Conservation (phyloP, 2,888 invertebrate species). For the Nymphalis polychloros region DNA sequence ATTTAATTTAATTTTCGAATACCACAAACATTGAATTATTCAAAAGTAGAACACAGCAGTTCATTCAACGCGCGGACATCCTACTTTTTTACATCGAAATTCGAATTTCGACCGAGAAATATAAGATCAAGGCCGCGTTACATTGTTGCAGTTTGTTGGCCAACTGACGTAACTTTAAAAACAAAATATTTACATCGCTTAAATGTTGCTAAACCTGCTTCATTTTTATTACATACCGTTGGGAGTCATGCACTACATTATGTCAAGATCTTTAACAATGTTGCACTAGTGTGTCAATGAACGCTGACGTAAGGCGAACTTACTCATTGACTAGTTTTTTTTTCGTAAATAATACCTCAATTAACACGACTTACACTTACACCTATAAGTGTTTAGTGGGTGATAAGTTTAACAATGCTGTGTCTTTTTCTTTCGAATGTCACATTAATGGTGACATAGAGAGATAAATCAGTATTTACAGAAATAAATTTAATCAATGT, state of each 20-base stretch:
- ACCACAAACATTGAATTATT: neutral
- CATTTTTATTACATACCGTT: constrained; percentile 5
- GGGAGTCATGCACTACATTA: neutral
- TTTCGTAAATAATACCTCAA: neutral
- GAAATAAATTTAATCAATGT: too few relatives aligned
- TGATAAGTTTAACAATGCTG: too few relatives aligned
- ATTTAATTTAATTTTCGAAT: too few relatives aligned
- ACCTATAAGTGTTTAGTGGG: too few relatives aligned
- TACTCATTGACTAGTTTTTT: neutral
- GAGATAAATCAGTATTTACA: too few relatives aligned
- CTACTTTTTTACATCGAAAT: neutral
- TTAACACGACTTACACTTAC: too few relatives aligned
- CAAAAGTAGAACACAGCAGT: neutral
- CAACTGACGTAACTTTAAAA: constrained; percentile 7
- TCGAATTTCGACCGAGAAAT: constrained; percentile 5
- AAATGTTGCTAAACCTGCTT: constrained; percentile 4
- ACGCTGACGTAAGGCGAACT: neutral
- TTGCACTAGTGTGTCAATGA: constrained; percentile 5
- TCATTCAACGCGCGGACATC: neutral
- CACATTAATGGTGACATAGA: too few relatives aligned
- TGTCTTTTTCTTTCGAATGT: too few relatives aligned
- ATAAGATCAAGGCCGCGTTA: constrained; percentile 29
- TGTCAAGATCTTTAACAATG: constrained; percentile 17
- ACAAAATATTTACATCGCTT: constrained; percentile 11
- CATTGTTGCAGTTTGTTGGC: constrained; percentile 31